Percentiles rank a stretch among this genome's conserved stretches.
These are phyloP conservation scores for Lepidochrysops patricia DNA, from an alignment of 2,888 invertebrate genomes.

Conservation along the genomic window DNA sequence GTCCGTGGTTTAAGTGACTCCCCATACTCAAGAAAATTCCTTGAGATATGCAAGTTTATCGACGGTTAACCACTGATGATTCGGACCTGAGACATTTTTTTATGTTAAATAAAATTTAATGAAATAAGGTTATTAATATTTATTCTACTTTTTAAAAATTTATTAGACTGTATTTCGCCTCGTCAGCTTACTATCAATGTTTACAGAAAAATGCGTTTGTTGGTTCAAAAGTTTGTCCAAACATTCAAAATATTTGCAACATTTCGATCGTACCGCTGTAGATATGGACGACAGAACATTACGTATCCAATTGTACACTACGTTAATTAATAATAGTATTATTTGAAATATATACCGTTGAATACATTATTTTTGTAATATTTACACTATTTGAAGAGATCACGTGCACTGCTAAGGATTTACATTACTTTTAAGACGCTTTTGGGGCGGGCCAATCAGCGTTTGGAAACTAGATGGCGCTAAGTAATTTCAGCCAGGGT, in stretches of 20 bases:
- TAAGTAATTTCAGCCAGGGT: not conserved
- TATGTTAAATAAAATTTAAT: too few relatives aligned
- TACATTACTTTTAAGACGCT: not conserved
- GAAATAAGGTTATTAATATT: too few relatives aligned
- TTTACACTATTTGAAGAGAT: slow-evolving; percentile 9
- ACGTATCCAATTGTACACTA: not conserved
- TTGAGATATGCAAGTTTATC: not conserved
- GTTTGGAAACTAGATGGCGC: not conserved
- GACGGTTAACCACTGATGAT: not conserved
- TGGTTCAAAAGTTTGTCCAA: not conserved
- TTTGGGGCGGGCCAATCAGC: not conserved
- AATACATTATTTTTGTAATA: slow-evolving; percentile 9
- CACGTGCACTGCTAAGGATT: not conserved
- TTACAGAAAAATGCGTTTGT: not conserved
- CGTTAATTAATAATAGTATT: not conserved
- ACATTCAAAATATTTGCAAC: not conserved
- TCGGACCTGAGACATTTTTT: not conserved
- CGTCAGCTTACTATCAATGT: not conserved
- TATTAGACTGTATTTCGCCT: not conserved
- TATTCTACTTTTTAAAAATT: too few relatives aligned
- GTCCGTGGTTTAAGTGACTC: not conserved
- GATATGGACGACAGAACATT: slow-evolving; percentile 6
- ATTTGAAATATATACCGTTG: slow-evolving; percentile 1
- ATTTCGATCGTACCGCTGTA: not conserved
- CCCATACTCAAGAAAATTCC: not conserved